Conservation (phyloP, 1,140 invertebrate species). For the Drosophila navojoa region DNA sequence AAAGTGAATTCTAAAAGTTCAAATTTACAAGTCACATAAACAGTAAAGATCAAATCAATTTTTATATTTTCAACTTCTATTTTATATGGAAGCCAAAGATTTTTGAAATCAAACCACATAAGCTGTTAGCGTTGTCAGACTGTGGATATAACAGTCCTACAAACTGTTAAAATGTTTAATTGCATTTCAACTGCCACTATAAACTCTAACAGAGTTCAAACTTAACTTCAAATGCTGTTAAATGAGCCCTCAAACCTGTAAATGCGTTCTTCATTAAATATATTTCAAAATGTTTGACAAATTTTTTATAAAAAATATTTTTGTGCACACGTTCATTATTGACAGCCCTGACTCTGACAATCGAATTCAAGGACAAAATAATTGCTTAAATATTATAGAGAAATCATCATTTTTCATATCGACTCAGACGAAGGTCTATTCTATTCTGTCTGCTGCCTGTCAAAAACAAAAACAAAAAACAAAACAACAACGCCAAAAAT, state of each 20-base stretch:
- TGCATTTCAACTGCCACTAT: no score
- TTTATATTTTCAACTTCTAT: no score
- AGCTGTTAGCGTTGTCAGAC: no score
- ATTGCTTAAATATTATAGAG: conserved; percentile 58
- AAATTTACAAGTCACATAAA: no score
- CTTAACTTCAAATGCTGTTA: no score
- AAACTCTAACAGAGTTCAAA: no score
- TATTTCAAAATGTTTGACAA: neutral
- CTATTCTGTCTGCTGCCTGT: conserved; percentile 23
- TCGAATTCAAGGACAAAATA: conserved; percentile 72
- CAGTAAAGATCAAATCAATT: no score
- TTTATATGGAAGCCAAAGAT: no score
- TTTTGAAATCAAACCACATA: no score
- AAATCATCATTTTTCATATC: conserved; percentile 56
- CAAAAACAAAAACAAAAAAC: conserved; percentile 26
- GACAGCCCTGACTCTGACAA: conserved; percentile 70
- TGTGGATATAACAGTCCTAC: no score
- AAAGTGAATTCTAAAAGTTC: no score
- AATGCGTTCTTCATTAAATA: neutral
- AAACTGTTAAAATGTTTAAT: no score
- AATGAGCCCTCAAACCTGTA: neutral
- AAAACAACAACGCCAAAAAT: conserved; percentile 25
- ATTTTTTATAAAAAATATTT: conserved; percentile 7
- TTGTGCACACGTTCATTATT: conserved; percentile 47
- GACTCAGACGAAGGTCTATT: conserved; percentile 43